These are phyloP conservation scores for Hypomecis punctinalis DNA, from an alignment of 2,888 invertebrate species.

Conservation along the genomic window DNA sequence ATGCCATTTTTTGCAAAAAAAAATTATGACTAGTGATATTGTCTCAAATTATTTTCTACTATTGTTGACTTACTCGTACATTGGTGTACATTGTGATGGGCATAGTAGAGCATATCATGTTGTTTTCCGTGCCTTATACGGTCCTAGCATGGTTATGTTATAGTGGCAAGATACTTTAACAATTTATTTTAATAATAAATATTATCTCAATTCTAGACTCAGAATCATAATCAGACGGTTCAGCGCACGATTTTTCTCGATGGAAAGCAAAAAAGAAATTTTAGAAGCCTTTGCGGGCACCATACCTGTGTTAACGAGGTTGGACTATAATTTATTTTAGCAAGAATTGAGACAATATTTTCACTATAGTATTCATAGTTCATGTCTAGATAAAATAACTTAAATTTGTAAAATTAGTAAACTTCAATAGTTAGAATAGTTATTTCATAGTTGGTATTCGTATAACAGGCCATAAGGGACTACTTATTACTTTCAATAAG, in stretches of 20 bases:
- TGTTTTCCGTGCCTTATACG: too few species aligned
- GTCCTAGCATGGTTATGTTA: too few species aligned
- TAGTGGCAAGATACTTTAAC: neutral
- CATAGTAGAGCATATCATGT: too few species aligned
- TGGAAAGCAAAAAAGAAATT: conserved; percentile 61
- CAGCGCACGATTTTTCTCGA: conserved; percentile 48
- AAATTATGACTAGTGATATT: too few species aligned
- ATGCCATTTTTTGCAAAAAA: too few species aligned
- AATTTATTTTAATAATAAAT: conserved; percentile 8
- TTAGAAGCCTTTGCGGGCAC: conserved; percentile 60
- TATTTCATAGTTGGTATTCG: too few species aligned
- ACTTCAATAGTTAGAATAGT: neutral
- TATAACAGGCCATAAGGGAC: too few species aligned
- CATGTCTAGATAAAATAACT: neutral
- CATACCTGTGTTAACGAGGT: conserved; percentile 70
- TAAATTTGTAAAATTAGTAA: neutral
- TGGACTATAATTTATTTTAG: conserved; percentile 53
- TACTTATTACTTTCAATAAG: too few species aligned
- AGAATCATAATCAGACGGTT: conserved; percentile 55
- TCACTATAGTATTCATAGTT: neutral
- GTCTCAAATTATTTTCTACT: too few species aligned
- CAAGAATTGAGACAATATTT: conserved; percentile 67
- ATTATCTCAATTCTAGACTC: conserved; percentile 77
- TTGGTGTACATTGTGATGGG: too few species aligned
- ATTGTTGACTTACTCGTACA: too few species aligned